Evolutionary conservation across 2,888 invertebrate genomes (phyloP).

Genomic region (Seira ritae): DNA sequence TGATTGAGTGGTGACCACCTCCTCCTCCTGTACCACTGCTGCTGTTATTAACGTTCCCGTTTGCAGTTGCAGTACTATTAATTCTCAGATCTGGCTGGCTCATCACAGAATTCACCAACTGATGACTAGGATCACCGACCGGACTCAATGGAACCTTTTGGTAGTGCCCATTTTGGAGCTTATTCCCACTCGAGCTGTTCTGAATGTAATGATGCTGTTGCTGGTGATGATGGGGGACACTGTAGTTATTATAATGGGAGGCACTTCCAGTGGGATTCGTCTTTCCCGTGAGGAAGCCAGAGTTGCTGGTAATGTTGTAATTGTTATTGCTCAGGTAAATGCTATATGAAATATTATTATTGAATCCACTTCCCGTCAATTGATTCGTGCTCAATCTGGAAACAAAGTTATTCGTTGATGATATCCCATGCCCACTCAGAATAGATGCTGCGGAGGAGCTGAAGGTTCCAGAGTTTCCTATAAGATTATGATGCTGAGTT

Average conservation of each 20-base stretch:
- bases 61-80: neutral
- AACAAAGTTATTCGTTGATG: constrained; percentile 58
- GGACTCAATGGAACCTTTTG: constrained; percentile 46
- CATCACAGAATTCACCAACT: constrained; percentile 49
- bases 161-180: constrained; percentile 42
- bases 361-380: constrained; percentile 53
- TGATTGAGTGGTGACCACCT: constrained; percentile 6
- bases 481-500: constrained; percentile 52
- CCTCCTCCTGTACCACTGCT: neutral
- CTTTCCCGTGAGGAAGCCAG: constrained; percentile 58
- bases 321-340: constrained; percentile 59
- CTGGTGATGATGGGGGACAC: constrained; percentile 16
- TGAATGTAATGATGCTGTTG: constrained; percentile 42
- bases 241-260: constrained; percentile 21
- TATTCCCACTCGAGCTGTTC: constrained; percentile 22
- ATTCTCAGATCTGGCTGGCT: constrained; percentile 57
- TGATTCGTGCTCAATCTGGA: constrained; percentile 62
- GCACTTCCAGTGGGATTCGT: constrained; percentile 45
- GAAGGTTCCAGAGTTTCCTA: constrained; percentile 63
- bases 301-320: constrained; percentile 55
- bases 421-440: constrained; percentile 60
- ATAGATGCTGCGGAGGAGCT: constrained; percentile 67
- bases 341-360: constrained; percentile 59
- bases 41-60: neutral
- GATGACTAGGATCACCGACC: constrained; percentile 23